phyloP scores from a whole-genome alignment of 1,140 invertebrate genomes.

The Ephestia elutella region DNA sequence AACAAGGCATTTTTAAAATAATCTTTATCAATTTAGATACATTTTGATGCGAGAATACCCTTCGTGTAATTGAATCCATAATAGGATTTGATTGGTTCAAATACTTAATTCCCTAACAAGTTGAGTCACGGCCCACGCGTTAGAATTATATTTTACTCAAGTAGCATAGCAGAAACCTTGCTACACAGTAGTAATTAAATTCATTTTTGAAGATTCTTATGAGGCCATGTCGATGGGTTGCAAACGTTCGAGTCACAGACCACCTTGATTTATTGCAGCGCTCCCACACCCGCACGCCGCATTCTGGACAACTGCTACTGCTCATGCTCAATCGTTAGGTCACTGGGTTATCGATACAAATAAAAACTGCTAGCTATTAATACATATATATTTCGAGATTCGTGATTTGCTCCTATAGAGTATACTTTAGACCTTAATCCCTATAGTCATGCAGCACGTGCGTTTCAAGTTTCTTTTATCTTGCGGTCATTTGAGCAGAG shows the following conservation, averaged over 20 bases:
- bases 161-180: neutral
- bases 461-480: conserved; percentile 32
- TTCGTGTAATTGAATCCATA: conserved; percentile 25
- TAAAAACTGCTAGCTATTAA: neutral
- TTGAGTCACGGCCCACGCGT: conserved; percentile 20
- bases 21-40: conserved; percentile 11
- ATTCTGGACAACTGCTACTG: neutral
- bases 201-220: too few species aligned
- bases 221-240: too few species aligned
- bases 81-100: conserved; percentile 33
- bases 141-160: neutral
- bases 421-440: neutral
- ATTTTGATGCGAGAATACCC: conserved; percentile 16
- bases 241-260: neutral
- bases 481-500: conserved; percentile 33
- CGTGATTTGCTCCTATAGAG: neutral
- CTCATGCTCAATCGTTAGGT: neutral
- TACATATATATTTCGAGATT: neutral
- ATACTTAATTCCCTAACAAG: conserved; percentile 40
- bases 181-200: too few species aligned
- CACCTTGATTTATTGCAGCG: neutral
- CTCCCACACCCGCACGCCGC: neutral
- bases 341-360: neutral
- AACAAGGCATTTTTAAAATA: conserved; percentile 7
- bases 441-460: neutral